Conservation (phyloP, 2,888 invertebrate species). For the Cetonia aurata region DNA sequence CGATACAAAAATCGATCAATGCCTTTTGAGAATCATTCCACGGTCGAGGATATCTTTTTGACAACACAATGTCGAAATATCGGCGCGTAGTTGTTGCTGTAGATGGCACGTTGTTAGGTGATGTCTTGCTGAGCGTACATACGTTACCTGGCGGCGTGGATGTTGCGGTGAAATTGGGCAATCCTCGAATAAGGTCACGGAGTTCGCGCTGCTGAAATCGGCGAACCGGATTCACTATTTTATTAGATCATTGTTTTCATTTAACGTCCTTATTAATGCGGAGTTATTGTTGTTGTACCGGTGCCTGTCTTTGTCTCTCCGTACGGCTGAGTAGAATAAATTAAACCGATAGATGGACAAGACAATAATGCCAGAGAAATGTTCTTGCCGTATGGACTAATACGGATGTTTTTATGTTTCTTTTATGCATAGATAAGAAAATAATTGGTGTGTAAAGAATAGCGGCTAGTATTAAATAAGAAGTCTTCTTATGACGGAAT, state of each 20-base stretch:
- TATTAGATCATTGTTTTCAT: slow-evolving; percentile 40
- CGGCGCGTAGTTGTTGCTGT: slow-evolving; percentile 13
- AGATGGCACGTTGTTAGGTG: slow-evolving; percentile 19
- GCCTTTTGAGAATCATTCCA: slow-evolving; percentile 21
- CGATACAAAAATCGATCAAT: slow-evolving; percentile 39
- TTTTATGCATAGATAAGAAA: slow-evolving; percentile 15
- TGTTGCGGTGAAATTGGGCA: slow-evolving; percentile 38
- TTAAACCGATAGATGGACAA: slow-evolving; percentile 28
- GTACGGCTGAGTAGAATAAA: slow-evolving; percentile 31
- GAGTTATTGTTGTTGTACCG: slow-evolving; percentile 35
- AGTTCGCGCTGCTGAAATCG: slow-evolving; percentile 30
- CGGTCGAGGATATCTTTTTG: slow-evolving; percentile 32
- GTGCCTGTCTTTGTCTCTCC: slow-evolving; percentile 24
- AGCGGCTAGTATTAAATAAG: slow-evolving; percentile 4
- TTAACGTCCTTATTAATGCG: slow-evolving; percentile 37
- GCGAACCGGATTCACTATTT: slow-evolving; percentile 38
- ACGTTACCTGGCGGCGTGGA: not conserved
- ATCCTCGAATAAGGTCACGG: slow-evolving; percentile 37
- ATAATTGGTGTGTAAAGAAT: slow-evolving; percentile 10
- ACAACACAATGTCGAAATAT: slow-evolving; percentile 39
- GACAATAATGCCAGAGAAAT: slow-evolving; percentile 32
- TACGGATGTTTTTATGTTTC: slow-evolving; percentile 20
- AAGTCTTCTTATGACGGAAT: not conserved
- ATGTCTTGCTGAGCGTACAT: slow-evolving; percentile 30
- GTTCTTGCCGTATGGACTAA: slow-evolving; percentile 4